Evolutionary conservation across 2,888 invertebrate genomes (phyloP).

Genomic region (Cetonia aurata): DNA sequence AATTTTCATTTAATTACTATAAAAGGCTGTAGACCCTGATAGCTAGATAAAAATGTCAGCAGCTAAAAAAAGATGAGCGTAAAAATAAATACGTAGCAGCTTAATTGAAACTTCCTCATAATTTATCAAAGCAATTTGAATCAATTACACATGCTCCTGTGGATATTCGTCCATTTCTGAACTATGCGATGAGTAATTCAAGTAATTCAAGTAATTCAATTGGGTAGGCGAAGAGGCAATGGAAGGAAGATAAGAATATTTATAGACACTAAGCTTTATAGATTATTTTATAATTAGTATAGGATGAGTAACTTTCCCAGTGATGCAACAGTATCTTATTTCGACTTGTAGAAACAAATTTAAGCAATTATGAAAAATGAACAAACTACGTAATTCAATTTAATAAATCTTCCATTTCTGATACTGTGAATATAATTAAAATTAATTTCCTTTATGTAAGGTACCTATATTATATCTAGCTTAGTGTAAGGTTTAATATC

Average conservation of each 20-base stretch:
- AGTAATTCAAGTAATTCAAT: slow-evolving; percentile 28
- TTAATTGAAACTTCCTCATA: slow-evolving; percentile 37
- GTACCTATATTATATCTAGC: too few species aligned
- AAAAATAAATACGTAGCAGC: slow-evolving; percentile 22
- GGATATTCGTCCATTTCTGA: slow-evolving; percentile 28
- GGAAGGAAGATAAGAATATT: slow-evolving; percentile 32
- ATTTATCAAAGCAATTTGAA: slow-evolving; percentile 41
- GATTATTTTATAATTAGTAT: slow-evolving; percentile 1
- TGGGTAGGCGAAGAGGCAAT: slow-evolving; percentile 31
- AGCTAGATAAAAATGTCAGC: not conserved
- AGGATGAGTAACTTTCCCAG: not conserved
- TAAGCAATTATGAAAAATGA: too few species aligned
- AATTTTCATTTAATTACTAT: too few species aligned
- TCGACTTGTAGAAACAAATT: too few species aligned
- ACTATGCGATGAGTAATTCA: slow-evolving; percentile 36
- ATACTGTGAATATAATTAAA: too few species aligned
- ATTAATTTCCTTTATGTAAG: too few species aligned
- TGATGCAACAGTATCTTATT: too few species aligned
- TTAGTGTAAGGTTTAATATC: too few species aligned
- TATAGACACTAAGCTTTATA: not conserved
- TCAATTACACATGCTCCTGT: slow-evolving; percentile 31
- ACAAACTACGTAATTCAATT: too few species aligned
- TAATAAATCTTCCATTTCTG: too few species aligned
- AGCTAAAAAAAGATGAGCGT: slow-evolving; percentile 13
- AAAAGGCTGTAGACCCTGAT: too few species aligned